Evolutionary conservation across 2,113 vertebrate genomes (phyloP), one percentile per base, ranked within the genome.

Genomic region (Lycaon pictus): DNA sequence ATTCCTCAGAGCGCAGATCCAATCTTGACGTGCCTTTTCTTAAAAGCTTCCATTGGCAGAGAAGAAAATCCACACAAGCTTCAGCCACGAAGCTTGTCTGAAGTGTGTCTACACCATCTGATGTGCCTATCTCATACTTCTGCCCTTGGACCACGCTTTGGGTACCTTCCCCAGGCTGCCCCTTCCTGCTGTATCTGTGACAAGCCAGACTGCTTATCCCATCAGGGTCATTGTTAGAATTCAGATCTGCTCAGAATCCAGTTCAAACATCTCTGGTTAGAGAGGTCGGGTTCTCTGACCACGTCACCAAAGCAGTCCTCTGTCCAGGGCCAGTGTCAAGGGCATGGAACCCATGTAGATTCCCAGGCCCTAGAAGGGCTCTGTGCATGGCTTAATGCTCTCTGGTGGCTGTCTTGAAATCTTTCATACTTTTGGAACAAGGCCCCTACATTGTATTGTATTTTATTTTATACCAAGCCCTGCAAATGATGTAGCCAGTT

Each of bases 291-390:
- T 63, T 60, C 63, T 13, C 20, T 3, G 53, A n/a, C 27, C 27
- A 48, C 27, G n/a, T 6, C n/a, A 27, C 16, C 27, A 55, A n/a
- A 82, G 56, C 8, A 5, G 22, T 2, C 10, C 19, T 25, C 20
- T 37, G n/a, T 1, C 8, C 25, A 7, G 7, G 20, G 60, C 15
- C 1, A 22, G 58, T 2, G 0, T 48, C 5, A 9, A 0, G 11
- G 2, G 27, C 3, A 9, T 17, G 37, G 7, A 11, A 11, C 27
- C 55, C 11, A 11, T 16, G 23, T 5, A 0, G 20, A 5, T 20
- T 23, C 53, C 0, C 16, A 1, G 11, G 1, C 20, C 17, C 11
- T n/a, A 10, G 32, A 56, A 69, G 60, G 51, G 17, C 15, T 15
- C 25, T 25, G 4, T 0, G 1, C 53, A 32, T 7, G 0, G 13